phyloP scores from a whole-genome alignment of 1,140 invertebrate species.

The Pectinophora gossypiella region DNA sequence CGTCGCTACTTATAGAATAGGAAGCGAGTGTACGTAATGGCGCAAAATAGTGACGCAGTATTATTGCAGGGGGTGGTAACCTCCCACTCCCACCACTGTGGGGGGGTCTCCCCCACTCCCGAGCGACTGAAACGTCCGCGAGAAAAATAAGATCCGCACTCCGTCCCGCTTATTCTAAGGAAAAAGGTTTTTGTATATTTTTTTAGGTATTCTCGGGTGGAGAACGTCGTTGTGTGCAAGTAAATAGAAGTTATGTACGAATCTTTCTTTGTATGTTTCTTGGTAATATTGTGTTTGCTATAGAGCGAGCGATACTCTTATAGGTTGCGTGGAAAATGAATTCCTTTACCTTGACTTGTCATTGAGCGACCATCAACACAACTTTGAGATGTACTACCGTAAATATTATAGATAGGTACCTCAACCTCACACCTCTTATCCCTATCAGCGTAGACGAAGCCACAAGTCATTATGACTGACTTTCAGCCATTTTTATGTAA shows the following conservation, averaged over 20 bases:
- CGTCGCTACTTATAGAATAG: conserved; percentile 69
- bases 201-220: conserved; percentile 51
- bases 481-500: no score
- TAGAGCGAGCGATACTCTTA: no score
- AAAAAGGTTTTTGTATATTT: conserved; percentile 68
- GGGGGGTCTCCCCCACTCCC: conserved; percentile 15
- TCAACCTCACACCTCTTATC: no score
- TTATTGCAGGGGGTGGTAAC: conserved; percentile 67
- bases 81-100: conserved; percentile 24
- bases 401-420: no score
- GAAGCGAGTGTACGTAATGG: conserved; percentile 74
- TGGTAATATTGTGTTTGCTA: no score
- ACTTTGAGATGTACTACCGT: no score
- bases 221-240: conserved; percentile 37
- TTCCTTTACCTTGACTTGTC: no score
- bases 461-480: no score
- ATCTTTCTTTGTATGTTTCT: no score
- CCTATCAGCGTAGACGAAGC: no score
- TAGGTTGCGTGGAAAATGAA: no score
- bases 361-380: no score
- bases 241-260: conserved; percentile 38
- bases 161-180: conserved; percentile 70
- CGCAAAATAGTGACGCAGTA: conserved; percentile 76
- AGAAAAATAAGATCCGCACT: conserved; percentile 72
- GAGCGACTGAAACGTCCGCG: conserved; percentile 70